Base-by-base conservation (phyloP, 2,888 invertebrate genomes). In the Temnothorax ravouxi region DNA sequence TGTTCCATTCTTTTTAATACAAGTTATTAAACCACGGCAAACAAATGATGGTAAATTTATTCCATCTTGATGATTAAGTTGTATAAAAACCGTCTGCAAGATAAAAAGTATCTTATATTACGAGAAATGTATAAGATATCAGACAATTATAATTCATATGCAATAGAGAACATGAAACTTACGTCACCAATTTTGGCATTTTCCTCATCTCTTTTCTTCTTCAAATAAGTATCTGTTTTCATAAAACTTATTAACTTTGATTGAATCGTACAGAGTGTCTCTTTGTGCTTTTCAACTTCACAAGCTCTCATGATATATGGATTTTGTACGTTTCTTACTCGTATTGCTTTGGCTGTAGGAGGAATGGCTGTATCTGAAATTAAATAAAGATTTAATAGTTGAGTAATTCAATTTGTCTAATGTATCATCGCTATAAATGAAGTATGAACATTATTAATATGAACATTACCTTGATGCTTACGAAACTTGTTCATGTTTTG, bases 21-120 rank as follows among this genome's bases (percentile, higher is more conserved):
- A 18, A 1, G 82, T 81, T 59, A 91, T 59, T 61, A 91, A 84
- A 76, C 92, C 92, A 62, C 92, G 87, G 34, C 89, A 91, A 15
- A 83, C 41, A 86, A 82, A 89, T 18, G 85, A 85, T 25, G 91
- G 91, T 15, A 92, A 59, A 6, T 92, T 88, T 11, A 69, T 38
- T 1, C 2, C n/a, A 50, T 0, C 4, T 3, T n/a, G 4, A n/a
- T 18, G 1, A 38, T 21, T 13, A 34, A 47, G 13, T 21, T 59
- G 56, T 18, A 80, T 1, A 38, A 80, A 3, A 47, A 72, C 25
- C 9, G 25, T 25, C 79, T 80, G 34, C 4, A 61, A 72, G 6
- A 38, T 47, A 72, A 71, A 47, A 3, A 47, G 47, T n/a, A 64
- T 52, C 21, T 66, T 41, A 13, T 1, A 25, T 38, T 52, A 41